phyloP scores from a whole-genome alignment of 1,140 invertebrate species.

The Diplogasteroides magnus region DNA sequence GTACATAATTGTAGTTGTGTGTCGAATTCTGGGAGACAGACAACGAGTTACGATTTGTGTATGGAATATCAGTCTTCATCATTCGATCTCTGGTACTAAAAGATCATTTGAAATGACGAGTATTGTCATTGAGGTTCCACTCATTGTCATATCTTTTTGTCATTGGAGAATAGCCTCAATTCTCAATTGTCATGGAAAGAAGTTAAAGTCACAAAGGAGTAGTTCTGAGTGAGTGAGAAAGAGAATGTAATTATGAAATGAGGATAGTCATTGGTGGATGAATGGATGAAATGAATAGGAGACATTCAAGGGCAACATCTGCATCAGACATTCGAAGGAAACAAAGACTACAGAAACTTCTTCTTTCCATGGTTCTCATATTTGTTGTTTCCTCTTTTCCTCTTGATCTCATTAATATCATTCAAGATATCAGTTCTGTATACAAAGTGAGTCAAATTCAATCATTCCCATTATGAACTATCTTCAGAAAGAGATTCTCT shows the following conservation, averaged over 20 bases:
- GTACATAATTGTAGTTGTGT: conserved; percentile 24
- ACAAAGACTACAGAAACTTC: conserved; percentile 34
- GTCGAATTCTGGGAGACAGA: conserved; percentile 29
- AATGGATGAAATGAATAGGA: background rate
- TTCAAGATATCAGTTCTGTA: conserved; percentile 28
- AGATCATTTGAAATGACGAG: no score
- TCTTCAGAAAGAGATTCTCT: conserved; percentile 9
- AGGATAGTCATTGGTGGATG: no score
- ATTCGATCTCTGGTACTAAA: no score
- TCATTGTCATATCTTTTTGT: conserved; percentile 31
- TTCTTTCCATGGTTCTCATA: conserved; percentile 33
- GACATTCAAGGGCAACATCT: background rate
- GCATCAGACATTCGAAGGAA: conserved; percentile 25
- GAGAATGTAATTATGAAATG: no score
- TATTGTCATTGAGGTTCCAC: conserved; percentile 25
- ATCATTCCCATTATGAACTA: background rate
- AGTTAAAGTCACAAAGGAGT: conserved; percentile 17
- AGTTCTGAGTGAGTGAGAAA: background rate
- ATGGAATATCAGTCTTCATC: conserved; percentile 27
- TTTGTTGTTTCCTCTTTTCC: conserved; percentile 33
- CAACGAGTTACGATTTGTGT: conserved; percentile 22
- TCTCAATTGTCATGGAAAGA: conserved; percentile 21
- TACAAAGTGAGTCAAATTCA: conserved; percentile 5
- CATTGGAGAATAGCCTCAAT: conserved; percentile 34
- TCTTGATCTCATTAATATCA: conserved; percentile 34